phyloP scores from a whole-genome alignment of 2,888 invertebrate species.

The Cheilosia pagana region DNA sequence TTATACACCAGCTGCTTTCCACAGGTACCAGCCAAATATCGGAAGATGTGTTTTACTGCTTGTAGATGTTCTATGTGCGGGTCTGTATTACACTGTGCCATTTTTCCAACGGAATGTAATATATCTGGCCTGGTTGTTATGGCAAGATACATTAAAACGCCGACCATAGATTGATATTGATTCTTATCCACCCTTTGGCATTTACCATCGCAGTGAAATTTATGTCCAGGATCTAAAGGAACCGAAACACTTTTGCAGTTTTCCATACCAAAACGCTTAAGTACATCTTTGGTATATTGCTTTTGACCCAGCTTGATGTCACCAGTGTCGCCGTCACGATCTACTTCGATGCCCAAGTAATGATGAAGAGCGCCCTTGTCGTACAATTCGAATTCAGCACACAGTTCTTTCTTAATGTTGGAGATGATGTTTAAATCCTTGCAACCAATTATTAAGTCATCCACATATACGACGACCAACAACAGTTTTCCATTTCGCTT shows the following conservation, averaged over 20 bases:
- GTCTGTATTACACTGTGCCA: conserved; percentile 58
- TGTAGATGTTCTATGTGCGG: conserved; percentile 31
- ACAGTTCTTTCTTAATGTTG: conserved; percentile 28
- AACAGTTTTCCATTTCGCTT: conserved; percentile 29
- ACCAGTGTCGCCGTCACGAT: conserved; percentile 43
- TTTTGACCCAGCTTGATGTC: conserved; percentile 61
- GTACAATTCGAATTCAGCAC: conserved; percentile 31
- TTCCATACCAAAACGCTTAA: conserved; percentile 65
- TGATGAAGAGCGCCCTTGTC: conserved; percentile 27
- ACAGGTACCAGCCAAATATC: conserved; percentile 32
- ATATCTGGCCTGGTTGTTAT: conserved; percentile 74
- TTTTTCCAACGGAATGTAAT: conserved; percentile 66
- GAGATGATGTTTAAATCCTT: conserved; percentile 35
- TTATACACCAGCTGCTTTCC: conserved; percentile 43
- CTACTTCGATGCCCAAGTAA: conserved; percentile 64
- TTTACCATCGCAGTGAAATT: conserved; percentile 41
- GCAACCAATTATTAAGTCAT: conserved; percentile 38
- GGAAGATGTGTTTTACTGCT: conserved; percentile 39
- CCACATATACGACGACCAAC: conserved; percentile 42
- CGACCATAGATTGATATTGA: conserved; percentile 69
- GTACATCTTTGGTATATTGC: conserved; percentile 65
- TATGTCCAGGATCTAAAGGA: too few species aligned
- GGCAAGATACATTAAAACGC: conserved; percentile 67
- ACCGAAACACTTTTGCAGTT: too few species aligned
- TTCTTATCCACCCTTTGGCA: conserved; percentile 51